Evolutionary conservation across 2,113 vertebrate genomes (phyloP), one percentile per base, ranked within the genome.

Genomic region (Oenanthe oenanthe): DNA sequence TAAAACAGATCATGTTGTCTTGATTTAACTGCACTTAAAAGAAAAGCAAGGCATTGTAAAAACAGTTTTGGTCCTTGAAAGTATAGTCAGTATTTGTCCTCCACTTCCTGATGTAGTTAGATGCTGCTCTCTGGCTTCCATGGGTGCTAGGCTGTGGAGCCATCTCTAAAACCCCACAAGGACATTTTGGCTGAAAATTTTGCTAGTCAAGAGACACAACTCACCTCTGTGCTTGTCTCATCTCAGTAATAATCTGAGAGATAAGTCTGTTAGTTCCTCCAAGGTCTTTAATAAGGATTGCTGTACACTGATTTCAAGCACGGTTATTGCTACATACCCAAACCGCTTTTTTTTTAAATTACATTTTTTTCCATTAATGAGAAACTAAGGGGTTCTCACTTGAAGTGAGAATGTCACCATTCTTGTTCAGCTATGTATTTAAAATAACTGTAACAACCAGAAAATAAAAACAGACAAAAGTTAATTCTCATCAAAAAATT

Each of bases 281-380:
- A 62, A 70, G 36, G 10, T 58, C 63, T 38, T 31, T 8, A 34
- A 24, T 36, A 48, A 62, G 19, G 20, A 56, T 25, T 50, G 2
- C 11, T 78, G 10, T 36, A 43, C 18, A 34, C 24, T 36, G 19
- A 42, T 60, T 36, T 57, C 19, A 56, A 79, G 5, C 3, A 40
- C 1, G 1, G 3, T 32, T 58, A 17, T n/a, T 32, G 16, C 13
- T 26, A 25, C 13, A 26, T 32, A 45, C 9, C 1, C 4, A 10
- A 58, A 29, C 3, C 0, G 0, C 6, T 1, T 2, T 8, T 1
- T 8, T 76, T 66, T 42, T 32, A 8, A 53, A 28, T 54, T 78
- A 10, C 5, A 24, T 4, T 53, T 40, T 61, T 68, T 68, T 50
- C 10, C 36, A 12, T 13, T 61, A 60, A 34, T 32, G 15, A 34